Conservation (phyloP, 2,888 invertebrate species). For the Drosophila crucigera region DNA sequence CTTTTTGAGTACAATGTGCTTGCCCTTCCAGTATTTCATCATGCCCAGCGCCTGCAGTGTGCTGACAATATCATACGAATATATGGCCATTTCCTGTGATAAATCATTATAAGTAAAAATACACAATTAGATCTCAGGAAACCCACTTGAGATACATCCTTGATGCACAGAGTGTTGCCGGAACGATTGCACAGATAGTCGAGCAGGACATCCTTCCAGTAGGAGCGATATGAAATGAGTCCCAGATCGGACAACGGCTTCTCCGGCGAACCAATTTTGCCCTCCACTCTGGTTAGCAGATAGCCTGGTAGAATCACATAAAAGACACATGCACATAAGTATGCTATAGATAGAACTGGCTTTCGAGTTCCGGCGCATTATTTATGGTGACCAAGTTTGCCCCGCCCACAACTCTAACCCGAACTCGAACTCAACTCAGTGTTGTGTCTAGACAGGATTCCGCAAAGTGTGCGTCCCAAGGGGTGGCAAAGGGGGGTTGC, state of each 20-base stretch:
- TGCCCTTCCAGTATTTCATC: slow-evolving; percentile 99
- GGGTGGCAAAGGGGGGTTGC: slow-evolving; percentile 14
- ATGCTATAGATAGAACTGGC: slow-evolving; percentile 70
- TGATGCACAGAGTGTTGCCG: slow-evolving; percentile 95
- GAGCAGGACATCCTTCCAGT: slow-evolving; percentile 98
- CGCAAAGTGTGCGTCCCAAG: slow-evolving; percentile 68
- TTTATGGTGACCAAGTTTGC: slow-evolving; percentile 81
- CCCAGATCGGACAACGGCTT: slow-evolving; percentile 99
- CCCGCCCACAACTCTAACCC: slow-evolving; percentile 51
- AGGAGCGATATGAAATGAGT: slow-evolving; percentile 98
- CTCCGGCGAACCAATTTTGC: slow-evolving; percentile 99
- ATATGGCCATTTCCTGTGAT: slow-evolving; percentile 94
- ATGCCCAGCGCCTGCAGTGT: slow-evolving; percentile 98
- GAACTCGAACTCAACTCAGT: slow-evolving; percentile 38
- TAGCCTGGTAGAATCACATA: slow-evolving; percentile 90
- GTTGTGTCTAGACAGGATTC: slow-evolving; percentile 81
- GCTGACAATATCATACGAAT: slow-evolving; percentile 98
- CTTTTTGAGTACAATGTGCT: slow-evolving; percentile 97
- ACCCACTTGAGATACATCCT: slow-evolving; percentile 89
- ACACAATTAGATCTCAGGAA: background rate
- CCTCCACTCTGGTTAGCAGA: slow-evolving; percentile 96
- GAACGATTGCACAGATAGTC: slow-evolving; percentile 95
- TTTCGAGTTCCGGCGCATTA: slow-evolving; percentile 76
- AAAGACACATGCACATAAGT: slow-evolving; percentile 67
- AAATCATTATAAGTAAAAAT: background rate